Percentiles rank a stretch among this genome's conserved stretches.
These are phyloP conservation scores for Lycophotia porphyrea DNA, from an alignment of 2,888 invertebrate genomes.

Conservation along the genomic window DNA sequence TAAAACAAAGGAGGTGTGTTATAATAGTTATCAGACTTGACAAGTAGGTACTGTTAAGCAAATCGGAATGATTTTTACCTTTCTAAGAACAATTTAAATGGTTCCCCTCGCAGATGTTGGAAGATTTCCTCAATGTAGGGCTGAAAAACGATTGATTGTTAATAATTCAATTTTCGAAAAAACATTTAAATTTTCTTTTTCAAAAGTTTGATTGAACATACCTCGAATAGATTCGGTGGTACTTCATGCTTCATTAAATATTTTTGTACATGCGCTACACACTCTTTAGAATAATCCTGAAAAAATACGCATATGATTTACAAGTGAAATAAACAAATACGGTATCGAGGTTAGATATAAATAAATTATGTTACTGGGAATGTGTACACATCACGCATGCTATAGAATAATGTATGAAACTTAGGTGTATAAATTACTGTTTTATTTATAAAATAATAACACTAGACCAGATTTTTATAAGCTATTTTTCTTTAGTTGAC, in stretches of 20 bases:
- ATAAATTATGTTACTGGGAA: constrained; percentile 54
- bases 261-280: constrained; percentile 99
- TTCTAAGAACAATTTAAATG: constrained; percentile 99
- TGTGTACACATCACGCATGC: constrained; percentile 46
- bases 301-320: constrained; percentile 79
- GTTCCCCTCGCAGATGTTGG: constrained; percentile 98
- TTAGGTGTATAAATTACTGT: constrained; percentile 25
- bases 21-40: background rate
- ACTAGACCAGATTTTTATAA: background rate
- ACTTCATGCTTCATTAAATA: constrained; percentile 99
- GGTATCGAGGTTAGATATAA: constrained; percentile 60
- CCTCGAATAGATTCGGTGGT: constrained; percentile 99
- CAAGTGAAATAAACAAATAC: constrained; percentile 53
- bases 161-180: no score
- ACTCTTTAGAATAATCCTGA: constrained; percentile 99
- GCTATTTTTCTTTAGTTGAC: background rate
- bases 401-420: constrained; percentile 29
- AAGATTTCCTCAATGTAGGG: constrained; percentile 99
- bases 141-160: constrained; percentile 90
- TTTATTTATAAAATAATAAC: constrained; percentile 35
- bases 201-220: constrained; percentile 82
- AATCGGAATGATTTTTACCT: constrained; percentile 91
- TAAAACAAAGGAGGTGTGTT: constrained; percentile 88
- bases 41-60: background rate
- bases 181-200: background rate